These are phyloP conservation scores for Psilopsiagon aurifrons DNA, from an alignment of 2,113 vertebrate genomes.

Conservation along the genomic window DNA sequence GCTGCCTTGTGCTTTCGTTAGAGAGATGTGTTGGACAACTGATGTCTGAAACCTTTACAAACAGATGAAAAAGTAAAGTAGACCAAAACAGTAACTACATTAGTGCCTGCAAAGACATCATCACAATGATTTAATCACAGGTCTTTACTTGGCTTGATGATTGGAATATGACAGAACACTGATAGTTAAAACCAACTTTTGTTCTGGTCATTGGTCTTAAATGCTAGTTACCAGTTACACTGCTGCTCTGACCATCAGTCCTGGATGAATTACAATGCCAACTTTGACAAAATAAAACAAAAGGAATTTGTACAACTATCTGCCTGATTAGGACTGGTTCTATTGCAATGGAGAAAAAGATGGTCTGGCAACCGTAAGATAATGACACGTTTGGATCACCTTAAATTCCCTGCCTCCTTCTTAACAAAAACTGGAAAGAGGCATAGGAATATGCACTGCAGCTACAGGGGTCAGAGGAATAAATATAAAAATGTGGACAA, in stretches of 20 bases:
- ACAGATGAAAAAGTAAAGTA: not conserved
- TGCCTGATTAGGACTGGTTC: not conserved
- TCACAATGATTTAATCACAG: not conserved
- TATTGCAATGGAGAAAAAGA: not conserved
- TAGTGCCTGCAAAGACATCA: not conserved
- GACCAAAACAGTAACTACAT: not conserved
- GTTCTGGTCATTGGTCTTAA: not conserved
- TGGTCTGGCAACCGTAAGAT: not conserved
- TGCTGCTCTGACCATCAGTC: not conserved
- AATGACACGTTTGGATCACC: not conserved
- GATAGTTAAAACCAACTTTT: not conserved
- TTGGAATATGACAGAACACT: not conserved
- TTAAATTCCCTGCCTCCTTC: not conserved
- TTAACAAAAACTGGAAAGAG: not conserved
- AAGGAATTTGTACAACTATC: not conserved
- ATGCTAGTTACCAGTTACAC: not conserved
- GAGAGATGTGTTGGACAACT: not conserved
- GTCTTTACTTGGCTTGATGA: not conserved
- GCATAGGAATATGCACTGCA: not conserved
- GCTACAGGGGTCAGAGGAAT: rapidly evolving
- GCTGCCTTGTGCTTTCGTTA: not conserved
- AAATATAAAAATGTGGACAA: not conserved
- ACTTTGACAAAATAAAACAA: not conserved
- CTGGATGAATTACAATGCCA: not conserved
- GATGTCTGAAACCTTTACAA: not conserved